These are phyloP conservation scores for Calonectris borealis DNA, from an alignment of 2,113 vertebrate species.

Conservation along the genomic window DNA sequence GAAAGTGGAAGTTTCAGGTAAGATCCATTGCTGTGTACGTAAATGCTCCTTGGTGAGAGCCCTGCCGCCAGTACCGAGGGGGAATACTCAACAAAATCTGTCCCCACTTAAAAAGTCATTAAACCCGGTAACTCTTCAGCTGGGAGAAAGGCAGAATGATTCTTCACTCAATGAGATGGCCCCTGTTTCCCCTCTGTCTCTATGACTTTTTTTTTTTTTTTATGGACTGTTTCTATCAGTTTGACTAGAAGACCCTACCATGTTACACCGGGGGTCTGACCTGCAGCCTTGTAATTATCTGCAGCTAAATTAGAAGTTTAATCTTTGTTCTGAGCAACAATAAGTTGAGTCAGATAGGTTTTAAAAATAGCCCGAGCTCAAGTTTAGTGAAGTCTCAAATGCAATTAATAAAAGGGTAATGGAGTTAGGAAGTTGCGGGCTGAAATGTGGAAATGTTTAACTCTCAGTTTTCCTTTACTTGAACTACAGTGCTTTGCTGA, in stretches of 20 bases:
- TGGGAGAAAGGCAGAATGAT: background rate
- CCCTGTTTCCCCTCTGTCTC: background rate
- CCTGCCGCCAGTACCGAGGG: background rate
- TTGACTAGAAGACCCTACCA: constrained; percentile 2
- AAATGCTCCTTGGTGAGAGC: background rate
- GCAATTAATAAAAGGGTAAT: constrained; percentile 60
- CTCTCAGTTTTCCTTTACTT: background rate
- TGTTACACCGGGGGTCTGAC: constrained; percentile 46
- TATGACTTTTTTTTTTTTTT: background rate
- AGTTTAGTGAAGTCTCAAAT: constrained; percentile 63
- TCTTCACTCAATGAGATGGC: background rate
- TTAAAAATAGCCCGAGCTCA: constrained; percentile 67
- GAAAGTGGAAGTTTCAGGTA: background rate
- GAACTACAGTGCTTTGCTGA: background rate
- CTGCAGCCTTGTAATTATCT: constrained; percentile 64
- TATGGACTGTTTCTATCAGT: background rate
- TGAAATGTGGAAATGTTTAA: constrained; percentile 44
- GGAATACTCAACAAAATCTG: background rate
- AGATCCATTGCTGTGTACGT: background rate
- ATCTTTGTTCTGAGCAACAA: constrained; percentile 67
- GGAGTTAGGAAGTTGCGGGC: constrained; percentile 55
- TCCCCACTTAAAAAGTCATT: background rate
- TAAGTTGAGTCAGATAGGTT: constrained; percentile 61
- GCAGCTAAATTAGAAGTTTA: constrained; percentile 69
- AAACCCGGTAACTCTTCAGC: background rate